phyloP scores from a whole-genome alignment of 2,797 vertebrate genomes.

The Platyrinchus mystaceus region DNA sequence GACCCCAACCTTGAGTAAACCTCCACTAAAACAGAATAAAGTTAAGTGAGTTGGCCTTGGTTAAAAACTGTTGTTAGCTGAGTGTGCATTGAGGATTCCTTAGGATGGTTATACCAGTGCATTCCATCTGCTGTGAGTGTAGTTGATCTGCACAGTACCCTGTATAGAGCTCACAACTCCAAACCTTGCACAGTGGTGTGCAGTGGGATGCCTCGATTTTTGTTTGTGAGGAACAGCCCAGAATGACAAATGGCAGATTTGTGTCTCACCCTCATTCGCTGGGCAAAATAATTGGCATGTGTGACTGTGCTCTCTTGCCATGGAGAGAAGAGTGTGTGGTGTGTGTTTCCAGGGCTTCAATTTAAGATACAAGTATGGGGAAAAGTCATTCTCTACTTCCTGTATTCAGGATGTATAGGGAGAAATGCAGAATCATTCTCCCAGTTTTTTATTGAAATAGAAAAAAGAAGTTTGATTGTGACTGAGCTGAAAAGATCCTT shows the following conservation, averaged over 20 bases:
- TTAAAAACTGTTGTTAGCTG: neutral
- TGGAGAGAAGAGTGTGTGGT: neutral
- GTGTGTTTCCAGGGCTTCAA: neutral
- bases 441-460: neutral
- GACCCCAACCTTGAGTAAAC: neutral
- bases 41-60: neutral
- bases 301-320: accelerated
- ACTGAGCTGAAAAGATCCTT: neutral
- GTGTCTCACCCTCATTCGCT: neutral
- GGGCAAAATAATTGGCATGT: accelerated
- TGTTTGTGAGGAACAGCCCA: neutral
- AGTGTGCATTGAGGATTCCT: neutral
- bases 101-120: neutral
- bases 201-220: neutral
- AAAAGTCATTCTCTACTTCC: neutral
- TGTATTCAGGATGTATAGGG: neutral
- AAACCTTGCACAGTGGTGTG: neutral
- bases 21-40: neutral
- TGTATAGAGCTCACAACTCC: neutral
- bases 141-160: neutral
- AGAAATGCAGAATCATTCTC: neutral
- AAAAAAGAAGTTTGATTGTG: neutral
- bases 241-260: neutral
- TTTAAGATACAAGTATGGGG: neutral
- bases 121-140: neutral